Percentiles rank a stretch among this genome's conserved stretches.
Evolutionary conservation across 2,797 vertebrate genomes (phyloP).

Genomic region (Selene dorsalis): DNA sequence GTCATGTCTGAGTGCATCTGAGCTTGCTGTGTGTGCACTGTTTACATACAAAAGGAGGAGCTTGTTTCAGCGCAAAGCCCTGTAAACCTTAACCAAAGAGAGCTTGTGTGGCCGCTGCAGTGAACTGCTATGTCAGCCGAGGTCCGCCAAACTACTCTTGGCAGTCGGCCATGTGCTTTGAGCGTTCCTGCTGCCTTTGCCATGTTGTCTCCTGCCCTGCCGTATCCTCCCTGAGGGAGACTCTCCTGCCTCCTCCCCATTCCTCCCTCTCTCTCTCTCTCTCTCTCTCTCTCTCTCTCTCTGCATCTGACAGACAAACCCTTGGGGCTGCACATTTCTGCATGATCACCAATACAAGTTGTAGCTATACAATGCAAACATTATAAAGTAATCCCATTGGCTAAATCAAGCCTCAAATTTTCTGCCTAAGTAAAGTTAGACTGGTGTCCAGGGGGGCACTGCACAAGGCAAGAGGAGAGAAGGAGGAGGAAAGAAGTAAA

Average conservation of each 20-base stretch:
- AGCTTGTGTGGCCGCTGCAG: slow-evolving; percentile 66
- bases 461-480: not conserved
- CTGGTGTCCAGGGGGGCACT: slow-evolving; percentile 12
- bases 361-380: slow-evolving; percentile 30
- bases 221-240: slow-evolving; percentile 68
- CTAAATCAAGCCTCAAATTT: slow-evolving; percentile 22
- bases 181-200: slow-evolving; percentile 70
- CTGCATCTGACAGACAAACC: slow-evolving; percentile 63
- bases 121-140: slow-evolving; percentile 70
- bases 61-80: slow-evolving; percentile 48
- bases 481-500: not conserved
- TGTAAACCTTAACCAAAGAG: slow-evolving; percentile 56
- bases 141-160: slow-evolving; percentile 70
- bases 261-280: slow-evolving; percentile 12
- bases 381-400: slow-evolving; percentile 25
- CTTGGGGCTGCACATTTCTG: slow-evolving; percentile 51
- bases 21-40: slow-evolving; percentile 42
- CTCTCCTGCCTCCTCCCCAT: slow-evolving; percentile 54
- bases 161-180: slow-evolving; percentile 64
- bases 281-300: too few species aligned
- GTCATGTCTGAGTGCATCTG: slow-evolving; percentile 47
- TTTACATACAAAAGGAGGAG: slow-evolving; percentile 54
- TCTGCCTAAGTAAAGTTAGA: slow-evolving; percentile 28
- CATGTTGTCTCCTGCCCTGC: slow-evolving; percentile 75
- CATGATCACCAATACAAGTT: slow-evolving; percentile 59